A percentile compares a stretch with the other conserved stretches of the same genome.
Evolutionary conservation across 2,797 vertebrate species (phyloP).

Genomic region (Tragopan temminckii): DNA sequence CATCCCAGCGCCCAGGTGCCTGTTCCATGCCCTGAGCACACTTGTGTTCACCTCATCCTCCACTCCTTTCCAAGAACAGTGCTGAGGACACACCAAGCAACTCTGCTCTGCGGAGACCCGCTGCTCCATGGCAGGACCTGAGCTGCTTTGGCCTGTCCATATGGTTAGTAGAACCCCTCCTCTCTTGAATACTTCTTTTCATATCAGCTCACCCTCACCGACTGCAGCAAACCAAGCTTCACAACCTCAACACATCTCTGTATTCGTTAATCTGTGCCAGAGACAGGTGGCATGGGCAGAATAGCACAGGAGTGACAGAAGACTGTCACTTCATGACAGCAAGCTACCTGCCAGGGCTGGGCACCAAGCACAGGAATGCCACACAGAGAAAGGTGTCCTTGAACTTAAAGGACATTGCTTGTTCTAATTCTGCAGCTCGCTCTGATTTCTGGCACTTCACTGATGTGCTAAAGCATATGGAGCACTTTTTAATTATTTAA

Average conservation of each 20-base stretch:
- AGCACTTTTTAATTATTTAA: not conserved
- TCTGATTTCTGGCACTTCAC: not conserved
- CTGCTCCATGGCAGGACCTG: accelerated
- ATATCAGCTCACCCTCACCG: accelerated
- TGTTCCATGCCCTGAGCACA: not conserved
- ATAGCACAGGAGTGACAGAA: not conserved
- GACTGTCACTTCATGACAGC: not conserved
- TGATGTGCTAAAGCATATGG: accelerated
- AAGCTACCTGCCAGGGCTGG: not conserved
- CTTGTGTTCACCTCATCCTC: not conserved
- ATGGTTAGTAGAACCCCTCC: not conserved
- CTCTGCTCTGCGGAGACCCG: not conserved
- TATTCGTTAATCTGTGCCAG: not conserved
- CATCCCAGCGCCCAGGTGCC: not conserved
- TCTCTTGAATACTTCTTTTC: not conserved
- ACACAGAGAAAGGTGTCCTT: not conserved
- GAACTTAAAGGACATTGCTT: not conserved
- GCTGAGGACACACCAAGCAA: not conserved
- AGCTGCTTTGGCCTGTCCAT: accelerated
- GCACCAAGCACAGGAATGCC: not conserved
- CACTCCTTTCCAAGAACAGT: not conserved
- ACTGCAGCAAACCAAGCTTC: not conserved
- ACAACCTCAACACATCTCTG: not conserved
- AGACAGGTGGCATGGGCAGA: not conserved
- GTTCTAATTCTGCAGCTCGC: not conserved